These are phyloP conservation scores for Tauraco erythrolophus DNA, from an alignment of 2,113 vertebrate genomes.

Conservation along the genomic window DNA sequence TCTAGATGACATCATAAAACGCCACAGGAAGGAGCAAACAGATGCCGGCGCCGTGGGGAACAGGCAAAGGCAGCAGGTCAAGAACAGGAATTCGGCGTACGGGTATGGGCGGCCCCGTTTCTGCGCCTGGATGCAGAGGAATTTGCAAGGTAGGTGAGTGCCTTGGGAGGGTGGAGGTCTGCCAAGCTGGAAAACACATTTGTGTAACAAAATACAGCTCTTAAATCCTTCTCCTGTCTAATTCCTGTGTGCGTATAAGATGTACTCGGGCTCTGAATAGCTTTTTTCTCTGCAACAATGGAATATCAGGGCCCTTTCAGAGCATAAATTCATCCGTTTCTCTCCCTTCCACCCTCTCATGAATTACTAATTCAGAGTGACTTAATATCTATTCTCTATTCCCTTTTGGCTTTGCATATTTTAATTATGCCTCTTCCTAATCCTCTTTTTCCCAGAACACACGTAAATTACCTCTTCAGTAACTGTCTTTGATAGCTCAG, in stretches of 20 bases:
- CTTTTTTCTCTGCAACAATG: constrained; percentile 1
- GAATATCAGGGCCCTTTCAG: constrained; percentile 39
- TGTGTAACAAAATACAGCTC: neutral
- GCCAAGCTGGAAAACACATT: neutral
- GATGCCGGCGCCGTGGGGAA: neutral
- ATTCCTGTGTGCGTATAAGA: neutral
- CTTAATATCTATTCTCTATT: constrained; percentile 48
- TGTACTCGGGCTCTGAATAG: neutral
- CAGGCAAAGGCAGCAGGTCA: constrained; percentile 1
- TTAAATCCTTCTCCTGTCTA: neutral
- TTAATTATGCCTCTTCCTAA: constrained; percentile 60
- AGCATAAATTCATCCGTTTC: constrained; percentile 19
- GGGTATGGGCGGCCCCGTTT: neutral
- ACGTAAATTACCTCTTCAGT: constrained; percentile 39
- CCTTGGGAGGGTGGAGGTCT: neutral
- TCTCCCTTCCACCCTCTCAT: constrained; percentile 7
- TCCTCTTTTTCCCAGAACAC: constrained; percentile 52
- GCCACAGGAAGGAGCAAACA: constrained; percentile 30
- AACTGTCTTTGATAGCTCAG: constrained; percentile 37
- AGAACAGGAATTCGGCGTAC: neutral
- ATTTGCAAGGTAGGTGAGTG: constrained; percentile 42
- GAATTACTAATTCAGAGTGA: constrained; percentile 54
- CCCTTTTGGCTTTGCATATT: constrained; percentile 49
- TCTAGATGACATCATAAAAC: constrained; percentile 72
- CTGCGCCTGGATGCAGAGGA: constrained; percentile 49